Evolutionary conservation across 2,888 invertebrate species (phyloP).

Genomic region (Drosophila meridiana): DNA sequence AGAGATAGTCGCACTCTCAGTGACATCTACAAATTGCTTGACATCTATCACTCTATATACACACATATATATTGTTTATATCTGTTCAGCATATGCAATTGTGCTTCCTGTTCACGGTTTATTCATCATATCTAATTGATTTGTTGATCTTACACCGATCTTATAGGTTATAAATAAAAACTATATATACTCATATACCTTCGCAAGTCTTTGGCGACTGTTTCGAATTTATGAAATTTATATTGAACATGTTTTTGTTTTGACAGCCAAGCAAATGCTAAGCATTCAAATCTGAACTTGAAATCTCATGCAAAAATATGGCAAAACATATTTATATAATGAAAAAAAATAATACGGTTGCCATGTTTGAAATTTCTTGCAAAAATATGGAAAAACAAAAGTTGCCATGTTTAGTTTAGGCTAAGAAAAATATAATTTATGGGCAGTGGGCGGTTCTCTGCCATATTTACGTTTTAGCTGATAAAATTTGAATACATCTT

Average conservation of each 20-base stretch:
- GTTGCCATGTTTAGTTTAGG: background rate
- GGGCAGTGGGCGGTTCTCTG: background rate
- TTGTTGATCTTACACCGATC: background rate
- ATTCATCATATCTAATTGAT: slow-evolving; percentile 4
- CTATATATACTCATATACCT: background rate
- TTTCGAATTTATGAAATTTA: background rate
- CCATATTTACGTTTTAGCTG: background rate
- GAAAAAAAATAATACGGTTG: background rate
- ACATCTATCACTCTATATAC: background rate
- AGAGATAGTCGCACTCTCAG: background rate
- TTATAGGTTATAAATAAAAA: background rate
- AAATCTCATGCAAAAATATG: background rate
- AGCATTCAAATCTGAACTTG: background rate
- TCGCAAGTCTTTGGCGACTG: background rate
- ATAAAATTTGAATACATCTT: background rate
- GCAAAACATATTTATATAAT: background rate
- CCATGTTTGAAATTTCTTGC: background rate
- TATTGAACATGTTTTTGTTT: background rate
- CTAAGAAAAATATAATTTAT: background rate
- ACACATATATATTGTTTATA: background rate
- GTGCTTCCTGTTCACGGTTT: slow-evolving; percentile 6
- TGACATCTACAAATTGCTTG: slow-evolving; percentile 17
- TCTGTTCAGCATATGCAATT: background rate
- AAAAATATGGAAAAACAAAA: background rate
- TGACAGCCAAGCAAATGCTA: background rate